These are phyloP conservation scores for Sandelia bainsii DNA, from an alignment of 2,797 vertebrate genomes.

Conservation along the genomic window DNA sequence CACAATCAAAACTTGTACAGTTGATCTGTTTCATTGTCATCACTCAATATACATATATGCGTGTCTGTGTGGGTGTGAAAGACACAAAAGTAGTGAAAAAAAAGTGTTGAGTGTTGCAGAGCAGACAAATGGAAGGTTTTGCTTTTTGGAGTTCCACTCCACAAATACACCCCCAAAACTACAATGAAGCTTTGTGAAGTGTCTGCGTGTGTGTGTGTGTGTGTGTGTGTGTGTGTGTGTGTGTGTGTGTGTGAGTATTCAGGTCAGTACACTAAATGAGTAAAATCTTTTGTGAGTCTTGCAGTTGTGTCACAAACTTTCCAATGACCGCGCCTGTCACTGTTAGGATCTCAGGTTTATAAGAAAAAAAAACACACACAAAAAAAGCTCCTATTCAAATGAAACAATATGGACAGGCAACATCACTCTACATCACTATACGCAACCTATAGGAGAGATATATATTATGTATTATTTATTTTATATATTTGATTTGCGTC, in stretches of 20 bases:
- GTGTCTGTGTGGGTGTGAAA: neutral
- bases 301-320: constrained; percentile 28
- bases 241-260: constrained; percentile 56
- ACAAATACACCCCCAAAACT: constrained; percentile 10
- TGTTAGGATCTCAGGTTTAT: neutral
- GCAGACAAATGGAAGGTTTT: constrained; percentile 22
- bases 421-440: too few species aligned
- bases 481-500: too few species aligned
- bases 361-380: neutral
- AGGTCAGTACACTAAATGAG: constrained; percentile 63
- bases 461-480: too few species aligned
- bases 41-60: neutral
- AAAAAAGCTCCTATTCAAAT: too few species aligned
- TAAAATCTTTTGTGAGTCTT: constrained; percentile 48
- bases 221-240: neutral
- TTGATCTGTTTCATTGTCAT: neutral
- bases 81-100: neutral
- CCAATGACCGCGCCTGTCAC: constrained; percentile 18
- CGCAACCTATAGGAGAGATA: too few species aligned
- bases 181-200: constrained; percentile 4
- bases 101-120: neutral
- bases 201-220: constrained; percentile 1
- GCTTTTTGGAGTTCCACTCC: constrained; percentile 15
- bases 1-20: neutral
- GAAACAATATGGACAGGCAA: too few species aligned